phyloP scores from a whole-genome alignment of 1,140 invertebrate genomes.

The Hormaphis cornu region DNA sequence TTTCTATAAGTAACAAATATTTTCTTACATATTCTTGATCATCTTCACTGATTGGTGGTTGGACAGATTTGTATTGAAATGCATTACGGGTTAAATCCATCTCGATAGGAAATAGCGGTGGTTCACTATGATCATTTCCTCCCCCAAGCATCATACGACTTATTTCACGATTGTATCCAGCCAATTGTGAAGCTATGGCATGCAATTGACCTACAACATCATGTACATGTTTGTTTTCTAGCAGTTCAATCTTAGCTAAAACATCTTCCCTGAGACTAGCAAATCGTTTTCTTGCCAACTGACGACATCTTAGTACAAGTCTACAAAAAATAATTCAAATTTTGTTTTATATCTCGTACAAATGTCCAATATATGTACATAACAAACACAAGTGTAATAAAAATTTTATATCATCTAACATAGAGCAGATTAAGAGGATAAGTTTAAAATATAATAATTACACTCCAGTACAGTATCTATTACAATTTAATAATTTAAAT shows the following conservation, averaged over 20 bases:
- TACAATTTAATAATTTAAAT: too few species aligned
- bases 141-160: constrained; percentile 43
- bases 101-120: constrained; percentile 88
- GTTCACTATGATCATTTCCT: constrained; percentile 58
- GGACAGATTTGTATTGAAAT: constrained; percentile 67
- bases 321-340: constrained; percentile 45
- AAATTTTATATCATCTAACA: neutral
- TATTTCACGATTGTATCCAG: constrained; percentile 46
- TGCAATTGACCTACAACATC: constrained; percentile 35
- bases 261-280: constrained; percentile 89
- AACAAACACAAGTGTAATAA: neutral
- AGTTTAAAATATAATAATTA: too few species aligned
- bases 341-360: too few species aligned
- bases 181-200: constrained; percentile 56
- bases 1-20: neutral
- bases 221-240: constrained; percentile 91
- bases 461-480: too few species aligned
- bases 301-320: constrained; percentile 83
- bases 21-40: constrained; percentile 1
- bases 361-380: neutral
- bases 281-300: constrained; percentile 83
- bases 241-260: constrained; percentile 87
- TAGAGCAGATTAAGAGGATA: too few species aligned
- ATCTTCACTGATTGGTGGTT: neutral
- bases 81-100: constrained; percentile 86